These are phyloP conservation scores for Matsumyia berberina DNA, from an alignment of 2,888 invertebrate species.

Conservation along the genomic window DNA sequence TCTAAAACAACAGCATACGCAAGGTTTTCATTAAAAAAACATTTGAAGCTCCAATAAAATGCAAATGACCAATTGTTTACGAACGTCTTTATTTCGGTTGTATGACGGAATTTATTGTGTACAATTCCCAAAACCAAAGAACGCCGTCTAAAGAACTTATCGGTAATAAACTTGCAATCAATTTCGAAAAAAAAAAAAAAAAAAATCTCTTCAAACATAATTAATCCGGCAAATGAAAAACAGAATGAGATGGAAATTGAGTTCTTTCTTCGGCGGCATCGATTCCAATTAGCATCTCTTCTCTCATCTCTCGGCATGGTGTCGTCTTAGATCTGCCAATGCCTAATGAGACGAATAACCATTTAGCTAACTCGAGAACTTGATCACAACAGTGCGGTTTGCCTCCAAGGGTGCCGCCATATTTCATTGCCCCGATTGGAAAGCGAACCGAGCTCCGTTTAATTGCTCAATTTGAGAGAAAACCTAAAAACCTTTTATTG, in stretches of 20 bases:
- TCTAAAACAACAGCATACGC: background rate
- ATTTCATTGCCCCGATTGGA: slow-evolving; percentile 44
- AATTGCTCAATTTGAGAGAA: slow-evolving; percentile 73
- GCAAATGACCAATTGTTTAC: slow-evolving; percentile 19
- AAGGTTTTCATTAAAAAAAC: background rate
- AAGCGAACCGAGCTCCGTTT: slow-evolving; percentile 46
- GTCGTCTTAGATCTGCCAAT: slow-evolving; percentile 43
- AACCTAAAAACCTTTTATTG: slow-evolving; percentile 61
- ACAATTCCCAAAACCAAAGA: background rate
- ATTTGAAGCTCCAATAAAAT: slow-evolving; percentile 17
- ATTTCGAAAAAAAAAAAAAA: slow-evolving; percentile 32
- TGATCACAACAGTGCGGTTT: slow-evolving; percentile 35
- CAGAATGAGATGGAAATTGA: slow-evolving; percentile 31
- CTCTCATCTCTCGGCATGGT: slow-evolving; percentile 60
- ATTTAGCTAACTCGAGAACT: slow-evolving; percentile 58
- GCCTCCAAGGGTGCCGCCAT: slow-evolving; percentile 51
- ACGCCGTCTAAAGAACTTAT: slow-evolving; percentile 29
- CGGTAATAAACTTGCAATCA: slow-evolving; percentile 47
- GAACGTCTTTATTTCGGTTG: background rate
- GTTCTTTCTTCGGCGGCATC: slow-evolving; percentile 39
- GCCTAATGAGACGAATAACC: slow-evolving; percentile 43
- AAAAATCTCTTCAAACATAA: slow-evolving; percentile 17
- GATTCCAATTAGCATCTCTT: slow-evolving; percentile 73
- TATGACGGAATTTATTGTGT: background rate
- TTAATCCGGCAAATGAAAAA: slow-evolving; percentile 41